Percentiles rank a stretch among this genome's conserved stretches.
Conservation (phyloP, 2,888 invertebrate species). For the Protonemura montana region DNA sequence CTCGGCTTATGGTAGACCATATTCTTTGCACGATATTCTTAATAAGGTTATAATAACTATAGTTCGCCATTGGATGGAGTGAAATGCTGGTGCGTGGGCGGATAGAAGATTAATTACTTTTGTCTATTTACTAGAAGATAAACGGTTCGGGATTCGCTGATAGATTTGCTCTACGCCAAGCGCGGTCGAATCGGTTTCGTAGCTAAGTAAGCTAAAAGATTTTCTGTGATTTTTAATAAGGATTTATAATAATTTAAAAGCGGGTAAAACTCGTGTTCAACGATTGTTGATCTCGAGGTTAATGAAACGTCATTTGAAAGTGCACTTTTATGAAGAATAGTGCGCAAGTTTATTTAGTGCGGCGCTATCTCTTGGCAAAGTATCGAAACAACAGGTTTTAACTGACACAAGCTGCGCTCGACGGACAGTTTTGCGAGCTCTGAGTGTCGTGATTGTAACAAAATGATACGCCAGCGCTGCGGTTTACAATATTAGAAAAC, state of each 20-base stretch:
- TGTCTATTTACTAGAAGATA: not conserved
- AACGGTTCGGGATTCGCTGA: not conserved
- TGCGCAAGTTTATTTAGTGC: not conserved
- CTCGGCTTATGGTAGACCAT: not conserved
- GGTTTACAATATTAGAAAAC: not conserved
- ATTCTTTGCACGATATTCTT: not conserved
- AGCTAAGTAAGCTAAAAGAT: not conserved
- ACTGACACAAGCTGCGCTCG: not conserved
- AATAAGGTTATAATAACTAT: conserved; percentile 12
- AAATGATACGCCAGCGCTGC: not conserved
- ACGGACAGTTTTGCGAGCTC: not conserved
- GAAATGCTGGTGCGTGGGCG: not conserved
- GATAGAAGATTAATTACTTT: not conserved
- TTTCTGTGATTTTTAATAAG: not conserved
- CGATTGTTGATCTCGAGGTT: not conserved
- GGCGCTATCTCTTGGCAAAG: not conserved
- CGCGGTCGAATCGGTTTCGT: not conserved
- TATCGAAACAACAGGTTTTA: not conserved
- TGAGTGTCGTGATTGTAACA: not conserved
- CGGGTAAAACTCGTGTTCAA: not conserved
- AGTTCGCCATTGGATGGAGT: not conserved
- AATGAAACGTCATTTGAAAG: not conserved
- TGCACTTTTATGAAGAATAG: not conserved
- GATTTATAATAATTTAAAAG: not conserved
- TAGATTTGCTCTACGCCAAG: not conserved